A percentile compares a stretch with the other conserved stretches of the same genome.
These are phyloP conservation scores for Seriola dumerili DNA, from an alignment of 2,113 vertebrate species.

Conservation along the genomic window DNA sequence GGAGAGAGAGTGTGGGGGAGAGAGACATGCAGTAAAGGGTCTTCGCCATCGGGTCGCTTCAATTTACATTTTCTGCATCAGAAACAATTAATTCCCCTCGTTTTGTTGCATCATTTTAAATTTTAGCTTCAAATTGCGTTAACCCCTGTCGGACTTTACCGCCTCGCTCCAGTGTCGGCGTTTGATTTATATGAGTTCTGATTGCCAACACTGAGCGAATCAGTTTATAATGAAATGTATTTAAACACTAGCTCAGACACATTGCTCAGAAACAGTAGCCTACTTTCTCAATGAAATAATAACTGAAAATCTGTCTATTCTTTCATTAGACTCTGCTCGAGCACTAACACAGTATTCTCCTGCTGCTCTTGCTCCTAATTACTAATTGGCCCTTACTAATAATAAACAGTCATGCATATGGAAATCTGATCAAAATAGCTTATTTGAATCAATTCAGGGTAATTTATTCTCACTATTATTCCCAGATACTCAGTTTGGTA, in stretches of 20 bases:
- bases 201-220: constrained; percentile 18
- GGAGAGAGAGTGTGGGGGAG: too few relatives aligned
- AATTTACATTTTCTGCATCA: too few relatives aligned
- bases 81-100: background rate
- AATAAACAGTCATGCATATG: constrained; percentile 73
- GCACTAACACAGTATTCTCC: constrained; percentile 31
- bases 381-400: constrained; percentile 71
- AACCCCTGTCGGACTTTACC: too few relatives aligned
- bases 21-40: too few relatives aligned
- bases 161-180: background rate
- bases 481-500: constrained; percentile 6
- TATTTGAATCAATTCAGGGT: constrained; percentile 47
- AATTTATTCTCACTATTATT: constrained; percentile 31
- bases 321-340: constrained; percentile 51
- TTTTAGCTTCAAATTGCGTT: background rate
- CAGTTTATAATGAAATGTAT: constrained; percentile 25
- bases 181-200: background rate
- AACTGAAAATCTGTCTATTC: constrained; percentile 33
- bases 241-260: constrained; percentile 3
- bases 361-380: constrained; percentile 59
- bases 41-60: too few relatives aligned
- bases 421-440: constrained; percentile 60
- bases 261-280: constrained; percentile 14
- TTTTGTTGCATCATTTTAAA: background rate
- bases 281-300: constrained; percentile 60